Base-by-base conservation (phyloP, 2,113 vertebrate species). In the Xenopus borealis region DNA sequence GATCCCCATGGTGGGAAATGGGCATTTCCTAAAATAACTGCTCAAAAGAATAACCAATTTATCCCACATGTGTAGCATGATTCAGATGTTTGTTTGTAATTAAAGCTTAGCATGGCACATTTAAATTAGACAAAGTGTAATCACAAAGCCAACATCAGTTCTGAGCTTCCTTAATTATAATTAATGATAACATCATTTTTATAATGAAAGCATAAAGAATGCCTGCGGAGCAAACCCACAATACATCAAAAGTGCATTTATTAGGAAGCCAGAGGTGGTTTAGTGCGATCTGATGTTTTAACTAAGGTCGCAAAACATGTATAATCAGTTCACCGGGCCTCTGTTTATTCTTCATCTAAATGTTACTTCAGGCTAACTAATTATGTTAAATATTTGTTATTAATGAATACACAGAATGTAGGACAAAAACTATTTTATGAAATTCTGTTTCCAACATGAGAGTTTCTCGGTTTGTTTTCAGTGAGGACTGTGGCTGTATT, bases 351-450 rank as follows among this genome's bases (percentile, higher is more conserved):
- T 40, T 30, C 66, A 72, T 77, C 78, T 71, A 27, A 75, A 83
- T 79, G 64, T n/a, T 79, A 70, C 79, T 81, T 45, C 30, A 66
- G 69, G 64, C 16, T 62, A 53, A 53, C 78, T 63, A 76, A 76
- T 70, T 76, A 80, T 66, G 64, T 57, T 78, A 82, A 80, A 83
- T 78, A 66, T 53, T 16, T 10, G 7, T 20, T 66, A 17, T 19
- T 76, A 74, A 62, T 62, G 68, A 82, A 47, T 66, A n/a, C 57
- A 20, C 20, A 20, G 10, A 79, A 76, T 74, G 72, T 40, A 3
- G 33, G 67, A 17, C 27, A 65, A 30, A 76, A 20, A 30, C 30
- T 63, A 16, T 7, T 55, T 61, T 2, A 61, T 20, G 19, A 20
- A 61, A 61, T 61, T 11, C 19, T 12, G 1, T 20, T 10, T 5